These are phyloP conservation scores for Saccopteryx leptura DNA, from an alignment of 2,113 vertebrate species.

Conservation along the genomic window DNA sequence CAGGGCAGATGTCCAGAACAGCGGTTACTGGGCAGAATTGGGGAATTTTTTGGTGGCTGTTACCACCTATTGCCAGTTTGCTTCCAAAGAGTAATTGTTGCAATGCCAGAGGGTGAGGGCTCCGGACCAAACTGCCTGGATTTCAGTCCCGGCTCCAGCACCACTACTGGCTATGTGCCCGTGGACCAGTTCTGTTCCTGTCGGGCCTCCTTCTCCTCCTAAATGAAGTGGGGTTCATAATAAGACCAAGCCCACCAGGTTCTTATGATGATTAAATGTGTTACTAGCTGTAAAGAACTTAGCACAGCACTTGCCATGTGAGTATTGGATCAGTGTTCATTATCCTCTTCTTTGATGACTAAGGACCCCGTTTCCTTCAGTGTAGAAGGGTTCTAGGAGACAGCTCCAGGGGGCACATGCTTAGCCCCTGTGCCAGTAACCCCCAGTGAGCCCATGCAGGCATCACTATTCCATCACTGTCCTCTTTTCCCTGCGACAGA, in stretches of 20 bases:
- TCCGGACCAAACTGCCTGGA: background rate
- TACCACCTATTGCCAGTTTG: background rate
- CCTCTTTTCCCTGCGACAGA: background rate
- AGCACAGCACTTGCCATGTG: background rate
- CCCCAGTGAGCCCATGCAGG: background rate
- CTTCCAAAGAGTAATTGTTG: background rate
- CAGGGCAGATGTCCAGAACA: background rate
- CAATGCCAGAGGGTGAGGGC: background rate
- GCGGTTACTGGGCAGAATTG: background rate
- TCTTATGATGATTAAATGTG: background rate
- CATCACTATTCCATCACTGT: background rate
- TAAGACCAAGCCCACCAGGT: background rate
- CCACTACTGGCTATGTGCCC: fast-evolving
- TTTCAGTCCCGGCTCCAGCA: background rate
- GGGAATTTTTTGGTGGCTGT: background rate
- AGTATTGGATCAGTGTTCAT: background rate
- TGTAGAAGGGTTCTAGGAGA: background rate
- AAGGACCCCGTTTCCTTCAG: background rate
- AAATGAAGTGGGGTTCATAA: background rate
- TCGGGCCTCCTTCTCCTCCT: background rate
- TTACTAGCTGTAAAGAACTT: background rate
- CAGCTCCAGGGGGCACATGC: fast-evolving
- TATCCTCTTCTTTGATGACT: background rate
- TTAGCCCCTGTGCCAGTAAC: fast-evolving
- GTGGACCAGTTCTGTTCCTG: background rate